Evolutionary conservation across 2,797 vertebrate species (phyloP).

Genomic region (Sardinella longiceps): DNA sequence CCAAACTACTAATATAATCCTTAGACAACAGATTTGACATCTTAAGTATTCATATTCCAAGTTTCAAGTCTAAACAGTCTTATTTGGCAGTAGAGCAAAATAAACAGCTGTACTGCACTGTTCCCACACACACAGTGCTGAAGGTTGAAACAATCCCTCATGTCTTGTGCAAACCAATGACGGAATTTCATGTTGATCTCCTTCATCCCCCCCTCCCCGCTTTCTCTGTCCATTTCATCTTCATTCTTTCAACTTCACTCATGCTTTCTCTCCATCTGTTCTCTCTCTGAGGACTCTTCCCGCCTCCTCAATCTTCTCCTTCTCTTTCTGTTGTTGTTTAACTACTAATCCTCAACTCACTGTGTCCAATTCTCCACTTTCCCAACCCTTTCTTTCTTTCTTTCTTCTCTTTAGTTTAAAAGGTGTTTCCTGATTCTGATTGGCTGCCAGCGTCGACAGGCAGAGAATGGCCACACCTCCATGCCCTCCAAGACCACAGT

Average conservation of each 20-base stretch:
- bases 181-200: not conserved
- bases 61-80: not conserved
- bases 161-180: not conserved
- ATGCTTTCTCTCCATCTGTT: not conserved
- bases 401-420: slow-evolving; percentile 76
- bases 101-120: not conserved
- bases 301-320: not conserved
- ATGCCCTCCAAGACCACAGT: slow-evolving; percentile 73
- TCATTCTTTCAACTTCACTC: not conserved
- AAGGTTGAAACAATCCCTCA: not conserved
- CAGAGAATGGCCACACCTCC: slow-evolving; percentile 60
- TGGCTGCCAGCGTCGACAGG: slow-evolving; percentile 65
- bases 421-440: slow-evolving; percentile 83
- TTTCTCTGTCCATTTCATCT: not conserved
- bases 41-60: not conserved
- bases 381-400: not conserved
- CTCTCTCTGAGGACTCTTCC: not conserved
- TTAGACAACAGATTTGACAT: not conserved
- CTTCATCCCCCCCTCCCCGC: not conserved
- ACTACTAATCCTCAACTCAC: not conserved
- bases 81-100: not conserved
- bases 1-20: not conserved
- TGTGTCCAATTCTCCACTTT: not conserved
- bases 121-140: not conserved
- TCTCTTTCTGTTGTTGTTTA: not conserved